Evolutionary conservation across 2,888 invertebrate genomes (phyloP).

Genomic region (Drosophila pseudotalamancana): DNA sequence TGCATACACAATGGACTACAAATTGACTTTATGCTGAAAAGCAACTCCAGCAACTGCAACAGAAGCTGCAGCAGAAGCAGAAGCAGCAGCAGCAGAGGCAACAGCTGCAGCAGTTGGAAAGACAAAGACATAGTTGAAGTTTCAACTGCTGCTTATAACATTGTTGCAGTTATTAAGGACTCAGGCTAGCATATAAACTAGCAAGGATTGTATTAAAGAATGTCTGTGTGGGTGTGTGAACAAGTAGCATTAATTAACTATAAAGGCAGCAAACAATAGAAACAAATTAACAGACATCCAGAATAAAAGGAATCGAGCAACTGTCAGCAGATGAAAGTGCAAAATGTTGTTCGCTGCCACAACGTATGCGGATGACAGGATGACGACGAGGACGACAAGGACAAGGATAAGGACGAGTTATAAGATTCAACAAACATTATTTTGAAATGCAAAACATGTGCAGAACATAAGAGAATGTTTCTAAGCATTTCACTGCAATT

Average conservation of each 20-base stretch:
- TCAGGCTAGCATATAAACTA: slow-evolving; percentile 17
- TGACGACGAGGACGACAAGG: background rate
- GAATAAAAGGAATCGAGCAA: background rate
- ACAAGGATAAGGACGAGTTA: slow-evolving; percentile 1
- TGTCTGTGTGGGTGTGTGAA: slow-evolving; percentile 14
- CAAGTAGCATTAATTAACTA: slow-evolving; percentile 51
- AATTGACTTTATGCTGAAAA: slow-evolving; percentile 46
- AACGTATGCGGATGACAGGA: slow-evolving; percentile 24
- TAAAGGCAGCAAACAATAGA: slow-evolving; percentile 33
- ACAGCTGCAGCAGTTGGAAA: slow-evolving; percentile 12
- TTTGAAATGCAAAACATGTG: slow-evolving; percentile 23
- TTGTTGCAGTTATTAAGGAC: slow-evolving; percentile 29
- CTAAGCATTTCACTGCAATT: slow-evolving; percentile 17
- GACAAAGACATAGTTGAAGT: slow-evolving; percentile 17
- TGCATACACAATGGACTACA: slow-evolving; percentile 48
- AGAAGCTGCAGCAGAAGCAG: background rate
- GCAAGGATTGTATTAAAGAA: slow-evolving; percentile 6
- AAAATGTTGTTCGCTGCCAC: slow-evolving; percentile 34
- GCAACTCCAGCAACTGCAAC: background rate
- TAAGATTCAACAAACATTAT: slow-evolving; percentile 15
- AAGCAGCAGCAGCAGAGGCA: background rate
- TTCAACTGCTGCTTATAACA: slow-evolving; percentile 39
- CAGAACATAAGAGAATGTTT: slow-evolving; percentile 1
- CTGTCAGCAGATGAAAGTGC: slow-evolving; percentile 22
- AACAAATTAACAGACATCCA: slow-evolving; percentile 33